These are phyloP conservation scores for Coelopa pilipes DNA, from an alignment of 2,888 invertebrate genomes.

Conservation along the genomic window DNA sequence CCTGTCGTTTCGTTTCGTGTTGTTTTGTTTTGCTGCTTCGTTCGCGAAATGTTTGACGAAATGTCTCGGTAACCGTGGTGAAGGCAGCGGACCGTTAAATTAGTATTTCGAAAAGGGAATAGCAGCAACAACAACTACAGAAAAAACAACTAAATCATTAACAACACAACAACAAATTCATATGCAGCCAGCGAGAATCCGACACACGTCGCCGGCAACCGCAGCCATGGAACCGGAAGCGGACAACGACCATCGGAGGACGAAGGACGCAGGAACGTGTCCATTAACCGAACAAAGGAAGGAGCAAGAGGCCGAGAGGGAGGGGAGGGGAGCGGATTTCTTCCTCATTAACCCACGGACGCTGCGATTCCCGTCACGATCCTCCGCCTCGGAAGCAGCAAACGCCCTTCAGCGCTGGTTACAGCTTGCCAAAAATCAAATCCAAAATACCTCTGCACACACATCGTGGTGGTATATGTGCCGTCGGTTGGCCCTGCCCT, in stretches of 20 bases:
- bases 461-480: too few species aligned
- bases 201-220: too few species aligned
- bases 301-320: background rate
- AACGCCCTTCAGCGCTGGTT: background rate
- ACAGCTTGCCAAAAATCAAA: constrained; percentile 26
- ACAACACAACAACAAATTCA: too few species aligned
- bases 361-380: too few species aligned
- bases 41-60: constrained; percentile 4
- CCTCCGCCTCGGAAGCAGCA: too few species aligned
- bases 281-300: background rate
- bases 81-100: constrained; percentile 37
- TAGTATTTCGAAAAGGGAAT: constrained; percentile 25
- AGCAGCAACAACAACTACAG: background rate
- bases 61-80: constrained; percentile 14
- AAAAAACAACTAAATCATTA: too few species aligned
- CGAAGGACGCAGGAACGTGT: background rate
- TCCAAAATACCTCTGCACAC: constrained; percentile 33
- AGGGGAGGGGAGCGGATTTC: background rate
- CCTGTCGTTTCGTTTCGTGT: too few species aligned
- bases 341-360: background rate
- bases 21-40: too few species aligned
- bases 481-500: constrained; percentile 3
- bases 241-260: background rate
- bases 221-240: too few species aligned
- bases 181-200: too few species aligned